Evolutionary conservation across 2,888 invertebrate species (phyloP).

Genomic region (Craniophora ligustri): DNA sequence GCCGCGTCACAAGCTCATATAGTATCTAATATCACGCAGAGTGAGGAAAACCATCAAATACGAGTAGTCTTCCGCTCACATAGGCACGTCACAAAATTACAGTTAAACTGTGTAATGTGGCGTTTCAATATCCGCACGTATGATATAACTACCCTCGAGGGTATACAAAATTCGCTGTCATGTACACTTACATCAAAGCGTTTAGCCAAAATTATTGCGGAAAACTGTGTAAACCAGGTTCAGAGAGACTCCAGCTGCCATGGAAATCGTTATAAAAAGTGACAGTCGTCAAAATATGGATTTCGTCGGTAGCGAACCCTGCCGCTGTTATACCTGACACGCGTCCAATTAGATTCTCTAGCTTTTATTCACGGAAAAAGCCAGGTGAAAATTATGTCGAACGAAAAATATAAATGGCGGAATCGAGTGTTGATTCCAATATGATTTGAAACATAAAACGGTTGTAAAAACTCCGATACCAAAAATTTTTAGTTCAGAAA

Average conservation of each 20-base stretch:
- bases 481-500: constrained; percentile 3
- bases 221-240: constrained; percentile 37
- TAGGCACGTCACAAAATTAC: constrained; percentile 17
- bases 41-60: constrained; percentile 26
- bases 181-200: constrained; percentile 24
- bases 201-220: constrained; percentile 23
- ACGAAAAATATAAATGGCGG: constrained; percentile 27
- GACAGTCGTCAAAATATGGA: constrained; percentile 58
- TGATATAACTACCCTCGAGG: constrained; percentile 24
- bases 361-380: constrained; percentile 54
- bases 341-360: constrained; percentile 64
- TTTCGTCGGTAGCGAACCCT: constrained; percentile 52
- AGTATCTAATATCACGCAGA: constrained; percentile 24
- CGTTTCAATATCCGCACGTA: constrained; percentile 42
- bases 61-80: background rate
- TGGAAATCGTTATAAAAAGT: constrained; percentile 29
- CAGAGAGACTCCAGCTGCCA: constrained; percentile 30
- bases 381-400: constrained; percentile 48
- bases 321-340: constrained; percentile 59
- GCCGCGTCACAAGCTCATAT: constrained; percentile 25
- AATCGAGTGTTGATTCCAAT: constrained; percentile 19
- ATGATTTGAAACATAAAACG: constrained; percentile 16
- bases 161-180: constrained; percentile 32
- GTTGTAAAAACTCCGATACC: background rate
- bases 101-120: constrained; percentile 31